phyloP scores from a whole-genome alignment of 1,140 invertebrate genomes.

The Diploscapter pachys region DNA sequence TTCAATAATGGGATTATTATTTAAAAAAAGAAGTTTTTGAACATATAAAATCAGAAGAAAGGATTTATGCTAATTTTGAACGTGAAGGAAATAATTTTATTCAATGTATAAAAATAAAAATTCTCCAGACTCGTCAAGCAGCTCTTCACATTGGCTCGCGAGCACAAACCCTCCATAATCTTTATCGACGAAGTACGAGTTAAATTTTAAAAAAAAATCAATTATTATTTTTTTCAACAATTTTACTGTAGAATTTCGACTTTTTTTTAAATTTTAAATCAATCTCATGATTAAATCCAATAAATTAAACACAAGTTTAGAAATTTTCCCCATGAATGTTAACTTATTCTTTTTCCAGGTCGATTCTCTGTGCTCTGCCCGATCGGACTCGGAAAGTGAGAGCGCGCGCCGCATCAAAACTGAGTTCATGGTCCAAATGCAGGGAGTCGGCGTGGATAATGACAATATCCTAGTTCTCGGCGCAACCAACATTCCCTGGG shows the following conservation, averaged over 20 bases:
- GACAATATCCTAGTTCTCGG: conserved; percentile 93
- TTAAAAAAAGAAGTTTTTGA: no score
- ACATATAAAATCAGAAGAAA: no score
- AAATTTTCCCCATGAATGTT: not conserved
- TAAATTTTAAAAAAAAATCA: not conserved
- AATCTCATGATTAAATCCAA: conserved; percentile 66
- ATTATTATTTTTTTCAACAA: not conserved
- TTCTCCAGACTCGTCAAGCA: conserved; percentile 83
- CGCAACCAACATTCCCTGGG: conserved; percentile 99
- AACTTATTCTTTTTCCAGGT: conserved; percentile 63
- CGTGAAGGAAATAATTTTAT: no score
- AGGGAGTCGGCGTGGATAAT: conserved; percentile 76
- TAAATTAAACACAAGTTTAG: not conserved
- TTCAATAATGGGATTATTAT: not conserved
- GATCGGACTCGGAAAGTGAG: conserved; percentile 98
- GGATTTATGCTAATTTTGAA: no score
- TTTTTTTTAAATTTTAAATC: not conserved
- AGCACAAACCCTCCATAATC: conserved; percentile 95
- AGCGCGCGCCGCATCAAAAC: conserved; percentile 97
- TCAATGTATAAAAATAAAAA: no score
- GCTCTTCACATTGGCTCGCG: conserved; percentile 87
- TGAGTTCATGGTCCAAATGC: conserved; percentile 72
- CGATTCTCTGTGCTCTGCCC: conserved; percentile 92
- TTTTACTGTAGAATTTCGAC: not conserved
- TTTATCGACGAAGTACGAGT: conserved; percentile 80